phyloP scores from a whole-genome alignment of 2,888 invertebrate species.

The Spisula solida region DNA sequence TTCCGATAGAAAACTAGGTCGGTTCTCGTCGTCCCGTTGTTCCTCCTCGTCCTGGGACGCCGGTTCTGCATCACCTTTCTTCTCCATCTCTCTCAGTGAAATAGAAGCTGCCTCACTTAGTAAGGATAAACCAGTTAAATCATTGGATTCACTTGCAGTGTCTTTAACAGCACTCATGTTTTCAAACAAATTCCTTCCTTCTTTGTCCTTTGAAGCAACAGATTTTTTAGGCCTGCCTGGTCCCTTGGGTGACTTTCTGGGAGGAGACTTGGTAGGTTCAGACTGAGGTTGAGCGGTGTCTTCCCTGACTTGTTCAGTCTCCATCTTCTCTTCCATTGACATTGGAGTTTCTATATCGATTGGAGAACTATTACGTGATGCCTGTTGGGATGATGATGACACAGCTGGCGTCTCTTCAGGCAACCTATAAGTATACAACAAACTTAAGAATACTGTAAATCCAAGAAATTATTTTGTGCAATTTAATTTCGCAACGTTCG shows the following conservation, averaged over 20 bases:
- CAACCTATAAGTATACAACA: background rate
- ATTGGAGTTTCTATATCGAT: conserved; percentile 59
- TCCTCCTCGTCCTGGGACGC: conserved; percentile 61
- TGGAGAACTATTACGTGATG: conserved; percentile 44
- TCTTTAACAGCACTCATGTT: conserved; percentile 49
- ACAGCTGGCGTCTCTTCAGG: background rate
- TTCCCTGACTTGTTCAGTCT: conserved; percentile 43
- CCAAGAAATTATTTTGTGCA: background rate
- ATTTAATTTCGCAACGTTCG: too few relatives aligned
- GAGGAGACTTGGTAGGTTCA: conserved; percentile 35
- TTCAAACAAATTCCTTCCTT: conserved; percentile 63
- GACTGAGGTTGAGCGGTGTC: conserved; percentile 40
- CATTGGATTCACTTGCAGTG: conserved; percentile 24
- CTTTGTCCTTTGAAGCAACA: background rate
- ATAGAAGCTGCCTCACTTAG: conserved; percentile 70
- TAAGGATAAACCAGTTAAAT: conserved; percentile 66
- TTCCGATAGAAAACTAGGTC: conserved; percentile 80
- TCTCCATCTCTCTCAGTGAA: conserved; percentile 64
- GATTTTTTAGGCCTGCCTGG: conserved; percentile 39
- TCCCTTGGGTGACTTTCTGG: conserved; percentile 46
- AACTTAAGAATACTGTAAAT: background rate
- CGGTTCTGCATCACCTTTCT: conserved; percentile 37
- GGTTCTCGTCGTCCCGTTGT: conserved; percentile 66
- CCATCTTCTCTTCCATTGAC: conserved; percentile 54
- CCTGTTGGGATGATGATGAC: background rate